phyloP scores from a whole-genome alignment of 2,888 invertebrate genomes.

The Lochmaea crataegi region DNA sequence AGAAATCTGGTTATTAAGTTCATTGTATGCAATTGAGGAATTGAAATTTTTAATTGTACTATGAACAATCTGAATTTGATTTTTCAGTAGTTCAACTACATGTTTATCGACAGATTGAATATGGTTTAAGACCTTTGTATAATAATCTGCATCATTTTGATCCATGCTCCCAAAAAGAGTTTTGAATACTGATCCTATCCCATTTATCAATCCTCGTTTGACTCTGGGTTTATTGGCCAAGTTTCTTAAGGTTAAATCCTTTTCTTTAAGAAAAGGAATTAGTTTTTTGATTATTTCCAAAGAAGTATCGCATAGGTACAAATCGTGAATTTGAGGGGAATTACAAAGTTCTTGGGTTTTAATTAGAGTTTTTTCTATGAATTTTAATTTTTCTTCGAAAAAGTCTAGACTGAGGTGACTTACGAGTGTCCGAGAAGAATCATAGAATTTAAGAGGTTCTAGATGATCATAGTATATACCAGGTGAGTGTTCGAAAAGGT shows the following conservation, averaged over 20 bases:
- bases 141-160: slow-evolving; percentile 41
- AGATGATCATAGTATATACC: slow-evolving; percentile 37
- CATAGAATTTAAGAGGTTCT: slow-evolving; percentile 25
- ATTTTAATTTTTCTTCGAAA: slow-evolving; percentile 27
- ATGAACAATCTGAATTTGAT: slow-evolving; percentile 41
- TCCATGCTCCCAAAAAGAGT: slow-evolving; percentile 41
- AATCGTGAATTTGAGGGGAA: not conserved
- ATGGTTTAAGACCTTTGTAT: slow-evolving; percentile 38
- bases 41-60: slow-evolving; percentile 42
- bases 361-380: slow-evolving; percentile 23
- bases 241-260: slow-evolving; percentile 10
- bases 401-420: slow-evolving; percentile 29
- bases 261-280: slow-evolving; percentile 4
- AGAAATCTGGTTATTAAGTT: slow-evolving; percentile 33
- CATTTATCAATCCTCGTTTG: slow-evolving; percentile 30
- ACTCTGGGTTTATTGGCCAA: slow-evolving; percentile 10
- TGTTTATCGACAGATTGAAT: slow-evolving; percentile 34
- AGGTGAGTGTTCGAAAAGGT: slow-evolving; percentile 10
- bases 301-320: slow-evolving; percentile 24
- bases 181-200: slow-evolving; percentile 37
- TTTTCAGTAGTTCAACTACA: slow-evolving; percentile 31
- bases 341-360: slow-evolving; percentile 30
- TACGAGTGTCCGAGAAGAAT: slow-evolving; percentile 35
- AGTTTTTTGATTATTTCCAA: slow-evolving; percentile 17
- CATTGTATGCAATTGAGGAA: slow-evolving; percentile 37